Evolutionary conservation across 2,888 invertebrate genomes (phyloP).

Genomic region (Macaria notata): DNA sequence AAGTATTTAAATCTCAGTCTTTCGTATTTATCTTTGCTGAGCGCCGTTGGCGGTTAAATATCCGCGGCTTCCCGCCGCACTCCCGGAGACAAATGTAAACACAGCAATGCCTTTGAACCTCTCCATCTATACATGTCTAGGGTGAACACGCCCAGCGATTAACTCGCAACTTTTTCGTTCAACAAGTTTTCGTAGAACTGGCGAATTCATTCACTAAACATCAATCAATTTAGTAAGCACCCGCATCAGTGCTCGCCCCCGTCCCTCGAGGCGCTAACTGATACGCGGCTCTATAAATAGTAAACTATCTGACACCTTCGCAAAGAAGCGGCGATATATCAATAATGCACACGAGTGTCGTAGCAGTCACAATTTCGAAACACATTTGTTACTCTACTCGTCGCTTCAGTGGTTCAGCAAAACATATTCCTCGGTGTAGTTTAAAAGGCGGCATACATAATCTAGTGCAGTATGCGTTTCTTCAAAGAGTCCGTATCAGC

Average conservation of each 20-base stretch:
- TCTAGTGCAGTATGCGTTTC: conserved; percentile 53
- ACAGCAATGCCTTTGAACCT: conserved; percentile 68
- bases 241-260: conserved; percentile 24
- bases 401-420: conserved; percentile 36
- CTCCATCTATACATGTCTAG: conserved; percentile 44
- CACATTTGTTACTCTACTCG: conserved; percentile 32
- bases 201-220: conserved; percentile 26
- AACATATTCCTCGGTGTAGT: conserved; percentile 46
- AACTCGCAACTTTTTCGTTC: conserved; percentile 27
- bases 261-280: conserved; percentile 32
- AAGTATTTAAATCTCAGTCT: conserved; percentile 72
- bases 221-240: conserved; percentile 33
- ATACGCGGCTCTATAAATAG: conserved; percentile 29
- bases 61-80: conserved; percentile 60
- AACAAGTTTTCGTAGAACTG: conserved; percentile 28
- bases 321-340: conserved; percentile 34
- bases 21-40: conserved; percentile 72
- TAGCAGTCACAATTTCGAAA: conserved; percentile 32
- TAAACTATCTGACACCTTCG: conserved; percentile 33
- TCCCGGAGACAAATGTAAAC: conserved; percentile 71
- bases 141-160: conserved; percentile 19
- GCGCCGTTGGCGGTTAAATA: conserved; percentile 71
- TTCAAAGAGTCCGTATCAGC: conserved; percentile 62
- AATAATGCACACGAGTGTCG: conserved; percentile 33
- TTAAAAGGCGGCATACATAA: conserved; percentile 55